phyloP scores from a whole-genome alignment of 2,797 vertebrate species.

The Spea hammondii region DNA sequence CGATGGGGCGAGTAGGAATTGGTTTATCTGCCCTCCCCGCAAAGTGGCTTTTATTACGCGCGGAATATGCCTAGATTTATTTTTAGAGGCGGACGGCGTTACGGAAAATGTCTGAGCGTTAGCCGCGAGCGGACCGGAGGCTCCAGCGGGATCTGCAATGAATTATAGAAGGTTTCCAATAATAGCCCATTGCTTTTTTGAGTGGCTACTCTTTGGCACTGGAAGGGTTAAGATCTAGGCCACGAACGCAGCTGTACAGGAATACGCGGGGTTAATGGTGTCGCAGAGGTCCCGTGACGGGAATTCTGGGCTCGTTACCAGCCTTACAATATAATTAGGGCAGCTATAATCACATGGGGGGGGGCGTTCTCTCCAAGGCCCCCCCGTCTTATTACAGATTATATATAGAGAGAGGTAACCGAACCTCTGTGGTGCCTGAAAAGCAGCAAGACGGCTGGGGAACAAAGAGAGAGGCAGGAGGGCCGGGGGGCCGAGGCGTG shows the following conservation, averaged over 20 bases:
- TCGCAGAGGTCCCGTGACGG: neutral
- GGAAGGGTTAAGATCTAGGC: no score
- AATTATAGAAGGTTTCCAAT: slow-evolving; percentile 31
- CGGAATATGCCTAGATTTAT: no score
- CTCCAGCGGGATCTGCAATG: neutral
- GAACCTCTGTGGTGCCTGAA: neutral
- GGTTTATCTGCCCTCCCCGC: no score
- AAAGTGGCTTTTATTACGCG: no score
- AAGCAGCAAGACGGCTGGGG: neutral
- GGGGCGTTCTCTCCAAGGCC: slow-evolving; percentile 1
- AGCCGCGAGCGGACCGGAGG: no score
- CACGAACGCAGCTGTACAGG: no score
- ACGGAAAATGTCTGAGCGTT: no score
- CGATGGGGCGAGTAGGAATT: no score
- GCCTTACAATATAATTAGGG: slow-evolving; percentile 21
- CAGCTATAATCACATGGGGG: neutral
- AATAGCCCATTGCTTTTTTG: no score
- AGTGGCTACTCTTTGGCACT: no score
- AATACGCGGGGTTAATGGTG: neutral
- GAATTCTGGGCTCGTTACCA: neutral
- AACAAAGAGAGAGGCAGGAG: neutral
- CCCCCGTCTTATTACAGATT: neutral
- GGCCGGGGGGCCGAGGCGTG: neutral
- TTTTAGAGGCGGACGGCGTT: no score
- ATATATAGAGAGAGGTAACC: slow-evolving; percentile 2